These are phyloP conservation scores for Lathronympha strigana DNA, from an alignment of 2,888 invertebrate genomes.

Conservation along the genomic window DNA sequence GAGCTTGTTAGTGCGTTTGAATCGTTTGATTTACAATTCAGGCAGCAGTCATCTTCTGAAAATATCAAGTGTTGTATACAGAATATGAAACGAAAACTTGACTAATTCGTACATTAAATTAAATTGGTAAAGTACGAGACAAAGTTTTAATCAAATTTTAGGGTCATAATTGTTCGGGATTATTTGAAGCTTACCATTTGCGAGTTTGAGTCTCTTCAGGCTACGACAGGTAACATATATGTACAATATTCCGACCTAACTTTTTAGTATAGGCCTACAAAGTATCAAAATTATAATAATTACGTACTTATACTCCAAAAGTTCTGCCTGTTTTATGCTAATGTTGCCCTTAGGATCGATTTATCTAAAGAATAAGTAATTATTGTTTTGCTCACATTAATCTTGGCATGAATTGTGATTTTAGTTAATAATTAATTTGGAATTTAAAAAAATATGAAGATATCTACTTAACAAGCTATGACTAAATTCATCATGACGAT, in stretches of 20 bases:
- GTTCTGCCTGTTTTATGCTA: background rate
- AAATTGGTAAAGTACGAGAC: constrained; percentile 18
- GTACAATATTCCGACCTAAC: background rate
- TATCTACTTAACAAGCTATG: no score
- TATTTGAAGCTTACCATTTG: constrained; percentile 34
- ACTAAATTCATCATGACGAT: no score
- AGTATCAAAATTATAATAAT: background rate
- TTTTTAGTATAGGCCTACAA: background rate
- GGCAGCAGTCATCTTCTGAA: constrained; percentile 2
- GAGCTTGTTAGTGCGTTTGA: no score
- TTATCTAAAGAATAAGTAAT: background rate
- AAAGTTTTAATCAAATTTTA: constrained; percentile 36
- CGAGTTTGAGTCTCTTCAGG: constrained; percentile 2
- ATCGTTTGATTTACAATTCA: constrained; percentile 10
- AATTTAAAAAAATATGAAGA: no score
- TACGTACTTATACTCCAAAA: background rate
- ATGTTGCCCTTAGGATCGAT: background rate
- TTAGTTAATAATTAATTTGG: no score
- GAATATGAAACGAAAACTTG: background rate
- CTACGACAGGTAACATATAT: constrained; percentile 4
- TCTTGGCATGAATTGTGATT: no score
- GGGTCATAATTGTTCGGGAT: constrained; percentile 33
- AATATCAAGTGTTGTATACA: constrained; percentile 21
- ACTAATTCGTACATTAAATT: constrained; percentile 2
- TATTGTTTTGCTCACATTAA: no score